These are phyloP conservation scores for Alaudala cheleensis DNA, from an alignment of 2,113 vertebrate genomes.

Conservation along the genomic window DNA sequence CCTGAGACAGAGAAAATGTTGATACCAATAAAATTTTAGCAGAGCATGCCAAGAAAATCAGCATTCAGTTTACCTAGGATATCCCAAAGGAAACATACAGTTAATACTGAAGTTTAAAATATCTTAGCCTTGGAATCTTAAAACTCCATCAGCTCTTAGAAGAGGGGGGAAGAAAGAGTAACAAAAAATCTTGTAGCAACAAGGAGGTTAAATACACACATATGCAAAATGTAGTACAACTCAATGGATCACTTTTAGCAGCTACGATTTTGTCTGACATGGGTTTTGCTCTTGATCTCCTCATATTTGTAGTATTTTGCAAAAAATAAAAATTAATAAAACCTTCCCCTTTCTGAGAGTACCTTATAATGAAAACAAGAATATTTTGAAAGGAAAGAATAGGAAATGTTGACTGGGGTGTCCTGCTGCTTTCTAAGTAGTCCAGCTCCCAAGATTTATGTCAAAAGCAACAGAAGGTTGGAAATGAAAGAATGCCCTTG, in stretches of 20 bases:
- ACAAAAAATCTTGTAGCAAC: slow-evolving; percentile 31
- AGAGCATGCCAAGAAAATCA: slow-evolving; percentile 52
- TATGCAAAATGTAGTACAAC: background rate
- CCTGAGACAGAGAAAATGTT: slow-evolving; percentile 43
- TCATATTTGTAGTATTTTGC: slow-evolving; percentile 1
- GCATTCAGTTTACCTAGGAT: slow-evolving; percentile 47
- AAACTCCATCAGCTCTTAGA: slow-evolving; percentile 40
- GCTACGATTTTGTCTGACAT: background rate
- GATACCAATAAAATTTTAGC: slow-evolving; percentile 44
- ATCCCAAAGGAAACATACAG: slow-evolving; percentile 53
- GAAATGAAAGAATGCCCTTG: slow-evolving; percentile 59
- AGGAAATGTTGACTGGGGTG: slow-evolving; percentile 58
- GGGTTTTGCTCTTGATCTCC: slow-evolving; percentile 32
- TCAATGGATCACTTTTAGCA: slow-evolving; percentile 1
- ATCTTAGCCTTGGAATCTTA: slow-evolving; percentile 53
- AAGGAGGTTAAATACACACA: slow-evolving; percentile 59
- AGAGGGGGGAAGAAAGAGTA: slow-evolving; percentile 1
- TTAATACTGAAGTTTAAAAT: slow-evolving; percentile 60
- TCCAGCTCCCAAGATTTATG: slow-evolving; percentile 59
- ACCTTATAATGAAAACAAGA: slow-evolving; percentile 61
- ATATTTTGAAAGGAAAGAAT: slow-evolving; percentile 66
- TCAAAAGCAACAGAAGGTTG: slow-evolving; percentile 56
- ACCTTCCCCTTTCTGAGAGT: slow-evolving; percentile 26
- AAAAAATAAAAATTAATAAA: slow-evolving; percentile 43
- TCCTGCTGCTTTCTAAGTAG: slow-evolving; percentile 68